Conservation (phyloP, 2,888 invertebrate species). For the Brachyopa scutellaris region DNA sequence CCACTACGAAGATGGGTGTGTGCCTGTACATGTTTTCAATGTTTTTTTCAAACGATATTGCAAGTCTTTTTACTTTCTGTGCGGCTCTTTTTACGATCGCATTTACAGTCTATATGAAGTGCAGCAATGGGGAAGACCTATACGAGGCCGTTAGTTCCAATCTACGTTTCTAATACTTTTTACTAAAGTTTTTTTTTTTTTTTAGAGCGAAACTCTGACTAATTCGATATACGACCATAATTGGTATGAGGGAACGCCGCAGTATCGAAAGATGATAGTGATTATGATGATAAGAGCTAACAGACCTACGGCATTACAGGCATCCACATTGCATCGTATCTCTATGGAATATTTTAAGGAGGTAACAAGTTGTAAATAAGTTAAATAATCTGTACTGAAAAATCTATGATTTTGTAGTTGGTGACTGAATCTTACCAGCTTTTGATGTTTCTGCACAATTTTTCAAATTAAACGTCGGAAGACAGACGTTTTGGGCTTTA, state of each 20-base stretch:
- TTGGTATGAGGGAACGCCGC: slow-evolving; percentile 20
- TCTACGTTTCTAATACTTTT: not conserved
- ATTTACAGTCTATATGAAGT: not conserved
- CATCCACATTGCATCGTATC: not conserved
- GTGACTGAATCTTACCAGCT: slow-evolving; percentile 7
- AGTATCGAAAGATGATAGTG: not conserved
- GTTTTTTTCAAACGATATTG: too few relatives aligned
- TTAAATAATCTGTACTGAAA: not conserved
- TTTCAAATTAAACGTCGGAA: not conserved
- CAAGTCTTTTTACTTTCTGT: too few relatives aligned
- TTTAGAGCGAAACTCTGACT: not conserved
- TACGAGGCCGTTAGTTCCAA: not conserved
- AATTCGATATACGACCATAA: slow-evolving; percentile 4
- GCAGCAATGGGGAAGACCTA: not conserved
- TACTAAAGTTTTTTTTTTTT: not conserved
- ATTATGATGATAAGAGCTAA: slow-evolving; percentile 15
- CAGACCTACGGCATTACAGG: not conserved
- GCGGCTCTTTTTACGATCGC: too few relatives aligned
- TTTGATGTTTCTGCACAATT: slow-evolving; percentile 21
- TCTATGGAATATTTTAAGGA: slow-evolving; percentile 28
- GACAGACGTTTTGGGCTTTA: too few relatives aligned
- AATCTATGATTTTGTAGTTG: not conserved
- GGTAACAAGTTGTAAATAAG: not conserved
- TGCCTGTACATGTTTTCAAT: too few relatives aligned
- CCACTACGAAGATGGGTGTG: too few relatives aligned